A percentile compares a stretch with the other conserved stretches of the same genome.
Evolutionary conservation across 2,888 invertebrate genomes (phyloP).

Genomic region (Melipona beecheii): DNA sequence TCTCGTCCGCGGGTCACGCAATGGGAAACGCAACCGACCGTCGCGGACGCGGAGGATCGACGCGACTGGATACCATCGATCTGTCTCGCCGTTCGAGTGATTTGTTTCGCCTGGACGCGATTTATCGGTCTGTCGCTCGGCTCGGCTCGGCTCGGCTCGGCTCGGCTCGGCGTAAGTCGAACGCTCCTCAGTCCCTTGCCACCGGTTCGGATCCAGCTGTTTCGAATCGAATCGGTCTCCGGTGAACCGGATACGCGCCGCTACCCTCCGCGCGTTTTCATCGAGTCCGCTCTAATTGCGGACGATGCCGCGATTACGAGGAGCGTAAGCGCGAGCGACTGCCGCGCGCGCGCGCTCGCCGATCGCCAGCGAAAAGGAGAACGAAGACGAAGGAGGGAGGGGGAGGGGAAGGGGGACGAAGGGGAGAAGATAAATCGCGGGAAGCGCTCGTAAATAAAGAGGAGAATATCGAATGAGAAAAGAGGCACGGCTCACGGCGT

Average conservation of each 20-base stretch:
- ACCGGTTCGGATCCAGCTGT: neutral
- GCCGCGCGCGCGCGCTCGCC: neutral
- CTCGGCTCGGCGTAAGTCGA: neutral
- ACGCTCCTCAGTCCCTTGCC: neutral
- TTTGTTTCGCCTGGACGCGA: constrained; percentile 70
- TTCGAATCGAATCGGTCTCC: constrained; percentile 2
- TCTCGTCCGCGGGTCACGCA: constrained; percentile 25
- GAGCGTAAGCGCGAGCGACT: neutral
- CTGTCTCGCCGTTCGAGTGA: constrained; percentile 64
- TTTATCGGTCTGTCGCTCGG: constrained; percentile 57
- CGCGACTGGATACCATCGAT: constrained; percentile 69
- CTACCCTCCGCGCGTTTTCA: neutral
- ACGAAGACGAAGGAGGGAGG: constrained; percentile 45
- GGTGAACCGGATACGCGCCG: constrained; percentile 2
- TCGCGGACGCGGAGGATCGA: constrained; percentile 56
- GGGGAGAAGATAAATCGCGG: constrained; percentile 78
- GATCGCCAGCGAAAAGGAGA: neutral
- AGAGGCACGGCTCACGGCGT: constrained; percentile 46
- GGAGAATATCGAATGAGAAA: constrained; percentile 80
- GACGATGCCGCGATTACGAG: constrained; percentile 33
- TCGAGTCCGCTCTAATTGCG: constrained; percentile 51
- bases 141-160: neutral
- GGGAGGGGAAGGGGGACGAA: constrained; percentile 53
- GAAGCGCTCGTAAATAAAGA: constrained; percentile 79
- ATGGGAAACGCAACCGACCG: constrained; percentile 31